Evolutionary conservation across 1,140 invertebrate genomes (phyloP), one percentile per base, ranked within the genome.

Genomic region (Cotesia typhae): DNA sequence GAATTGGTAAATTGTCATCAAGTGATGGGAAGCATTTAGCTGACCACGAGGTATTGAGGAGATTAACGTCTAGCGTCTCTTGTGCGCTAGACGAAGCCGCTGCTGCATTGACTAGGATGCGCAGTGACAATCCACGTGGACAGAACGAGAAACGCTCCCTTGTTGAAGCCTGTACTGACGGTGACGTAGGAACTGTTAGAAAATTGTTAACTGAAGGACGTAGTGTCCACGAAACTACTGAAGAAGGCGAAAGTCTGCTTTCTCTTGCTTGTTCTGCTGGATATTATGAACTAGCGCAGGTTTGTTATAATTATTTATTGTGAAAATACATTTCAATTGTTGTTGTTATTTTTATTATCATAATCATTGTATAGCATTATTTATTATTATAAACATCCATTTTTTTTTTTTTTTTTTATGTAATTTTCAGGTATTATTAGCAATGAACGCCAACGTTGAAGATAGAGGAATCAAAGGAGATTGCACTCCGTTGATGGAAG

Each of bases 361-460:
- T 9, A 10, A 63, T 63, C 36, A 9, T n/a, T 38, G 3, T 35
- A n/a, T 35, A 38, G 1, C 28, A 28, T 28, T 28, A 28, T 28
- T 28, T 28, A 28, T 28, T 1, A 28, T 28, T 28, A 28, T 28
- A 64, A 36, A n/a, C 9, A n/a, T 2, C 1, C 4, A 6, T 38
- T 20, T 72, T 35, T 17, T 59, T 55, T 36, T 66, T 37, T 70
- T 14, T 53, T 6, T 59, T 57, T 36, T 20, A 35, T 12, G 37
- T 20, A 61, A 72, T 59, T 68, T 51, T 12, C 81, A 95, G 94
- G 95, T 98, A 80, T 87, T 98, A 76, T 88, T 99, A 79, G 96
- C 96, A 41, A 98, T 98, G 96, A 94, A 95, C 87, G 96, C 96
- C 41, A 98, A 98, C 88, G 96, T 98, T 57, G 97, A 99, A 89